A percentile compares a stretch with the other conserved stretches of the same genome.
Conservation (phyloP, 2,113 vertebrate species). For the Triplophysa dalaica region DNA sequence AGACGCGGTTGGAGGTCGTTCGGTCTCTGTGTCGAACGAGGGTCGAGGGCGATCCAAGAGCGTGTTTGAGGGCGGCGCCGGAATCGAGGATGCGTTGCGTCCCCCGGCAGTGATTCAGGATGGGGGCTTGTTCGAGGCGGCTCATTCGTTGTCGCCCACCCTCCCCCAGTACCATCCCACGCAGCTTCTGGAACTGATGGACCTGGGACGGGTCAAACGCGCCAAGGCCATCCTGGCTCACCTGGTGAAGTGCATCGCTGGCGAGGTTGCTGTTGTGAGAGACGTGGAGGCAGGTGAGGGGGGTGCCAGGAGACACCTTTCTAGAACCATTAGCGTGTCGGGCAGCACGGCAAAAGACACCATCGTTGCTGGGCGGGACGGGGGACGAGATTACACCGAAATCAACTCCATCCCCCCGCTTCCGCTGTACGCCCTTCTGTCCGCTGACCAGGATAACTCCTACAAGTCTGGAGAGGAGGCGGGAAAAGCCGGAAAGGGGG, state of each 20-base stretch:
- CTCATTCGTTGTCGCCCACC: conserved; percentile 92
- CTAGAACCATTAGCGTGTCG: conserved; percentile 95
- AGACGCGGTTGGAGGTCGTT: conserved; percentile 71
- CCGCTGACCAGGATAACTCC: conserved; percentile 89
- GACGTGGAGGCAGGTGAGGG: conserved; percentile 90
- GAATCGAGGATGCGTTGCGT: conserved; percentile 86
- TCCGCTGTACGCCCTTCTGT: conserved; percentile 87
- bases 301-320: conserved; percentile 88
- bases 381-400: conserved; percentile 94
- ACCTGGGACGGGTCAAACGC: conserved; percentile 91
- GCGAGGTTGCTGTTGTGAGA: conserved; percentile 93
- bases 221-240: conserved; percentile 97
- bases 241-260: conserved; percentile 96
- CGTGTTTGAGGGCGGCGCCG: conserved; percentile 80
- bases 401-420: conserved; percentile 96
- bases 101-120: conserved; percentile 91
- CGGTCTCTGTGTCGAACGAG: conserved; percentile 68
- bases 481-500: conserved; percentile 75
- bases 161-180: conserved; percentile 98
- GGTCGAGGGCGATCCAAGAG: conserved; percentile 79
- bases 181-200: conserved; percentile 94
- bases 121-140: conserved; percentile 95
- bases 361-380: conserved; percentile 92
- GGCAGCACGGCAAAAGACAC: conserved; percentile 97
- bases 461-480: conserved; percentile 85